Percentiles rank a stretch among this genome's conserved stretches.
These are phyloP conservation scores for Aegithalos caudatus DNA, from an alignment of 2,113 vertebrate species.

Conservation along the genomic window DNA sequence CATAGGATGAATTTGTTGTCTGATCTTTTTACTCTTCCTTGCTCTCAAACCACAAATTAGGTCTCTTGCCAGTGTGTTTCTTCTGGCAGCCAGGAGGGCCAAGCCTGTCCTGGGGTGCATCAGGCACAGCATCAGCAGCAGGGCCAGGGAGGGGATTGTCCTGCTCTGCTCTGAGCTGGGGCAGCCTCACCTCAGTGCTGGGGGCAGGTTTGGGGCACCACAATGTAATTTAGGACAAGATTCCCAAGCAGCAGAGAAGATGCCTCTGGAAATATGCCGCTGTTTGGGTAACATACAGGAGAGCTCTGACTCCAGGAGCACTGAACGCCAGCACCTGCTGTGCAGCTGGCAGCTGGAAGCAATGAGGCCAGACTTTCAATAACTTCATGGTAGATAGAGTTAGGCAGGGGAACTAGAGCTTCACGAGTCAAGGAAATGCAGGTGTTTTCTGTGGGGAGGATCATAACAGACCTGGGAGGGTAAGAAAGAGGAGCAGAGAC, in stretches of 20 bases:
- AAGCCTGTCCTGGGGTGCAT: accelerated
- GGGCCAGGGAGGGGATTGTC: accelerated
- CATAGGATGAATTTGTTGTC: not conserved
- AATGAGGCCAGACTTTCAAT: not conserved
- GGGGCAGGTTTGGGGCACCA: not conserved
- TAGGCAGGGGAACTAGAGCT: not conserved
- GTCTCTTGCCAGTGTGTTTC: not conserved
- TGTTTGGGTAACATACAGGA: not conserved
- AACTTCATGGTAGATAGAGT: not conserved
- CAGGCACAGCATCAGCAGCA: accelerated
- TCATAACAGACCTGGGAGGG: not conserved
- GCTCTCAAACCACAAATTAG: not conserved
- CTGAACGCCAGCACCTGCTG: not conserved
- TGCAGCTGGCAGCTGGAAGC: not conserved
- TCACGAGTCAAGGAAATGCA: not conserved
- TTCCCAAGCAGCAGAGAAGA: not conserved
- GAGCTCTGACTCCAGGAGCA: not conserved
- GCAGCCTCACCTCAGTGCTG: not conserved
- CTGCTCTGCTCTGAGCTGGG: not conserved
- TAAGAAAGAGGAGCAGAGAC: not conserved
- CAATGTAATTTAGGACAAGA: not conserved
- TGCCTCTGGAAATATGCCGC: not conserved
- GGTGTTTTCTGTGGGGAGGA: not conserved
- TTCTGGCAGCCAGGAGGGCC: not conserved
- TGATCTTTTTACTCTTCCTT: not conserved